Conservation (phyloP, 2,888 invertebrate species). For the Allacma fusca region DNA sequence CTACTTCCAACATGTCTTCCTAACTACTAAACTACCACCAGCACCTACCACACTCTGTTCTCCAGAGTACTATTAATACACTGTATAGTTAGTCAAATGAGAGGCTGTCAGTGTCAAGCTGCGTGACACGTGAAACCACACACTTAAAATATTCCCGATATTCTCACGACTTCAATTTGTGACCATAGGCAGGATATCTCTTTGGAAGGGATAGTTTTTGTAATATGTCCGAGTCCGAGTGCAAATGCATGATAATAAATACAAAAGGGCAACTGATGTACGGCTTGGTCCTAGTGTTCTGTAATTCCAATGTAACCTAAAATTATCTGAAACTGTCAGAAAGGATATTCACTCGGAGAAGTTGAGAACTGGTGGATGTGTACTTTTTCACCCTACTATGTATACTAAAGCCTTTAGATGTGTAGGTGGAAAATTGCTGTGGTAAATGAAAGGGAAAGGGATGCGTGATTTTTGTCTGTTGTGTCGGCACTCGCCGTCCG, state of each 20-base stretch:
- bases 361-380: neutral
- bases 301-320: neutral
- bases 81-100: constrained; percentile 25
- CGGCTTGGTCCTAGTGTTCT: too few relatives aligned
- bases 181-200: too few relatives aligned
- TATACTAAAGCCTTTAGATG: neutral
- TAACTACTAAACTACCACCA: neutral
- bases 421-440: constrained; percentile 17
- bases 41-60: neutral
- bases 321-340: neutral
- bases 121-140: constrained; percentile 19
- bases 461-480: constrained; percentile 23
- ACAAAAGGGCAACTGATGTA: too few relatives aligned
- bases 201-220: too few relatives aligned
- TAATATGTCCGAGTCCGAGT: too few relatives aligned
- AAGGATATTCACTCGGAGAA: neutral
- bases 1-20: neutral
- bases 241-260: too few relatives aligned
- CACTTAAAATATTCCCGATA: neutral
- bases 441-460: constrained; percentile 19
- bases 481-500: constrained; percentile 32
- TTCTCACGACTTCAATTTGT: neutral
- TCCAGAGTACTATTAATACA: neutral
- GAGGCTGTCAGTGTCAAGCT: constrained; percentile 23
- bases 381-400: neutral